phyloP scores from a whole-genome alignment of 2,888 invertebrate species.

The Polylopha cassiicola region DNA sequence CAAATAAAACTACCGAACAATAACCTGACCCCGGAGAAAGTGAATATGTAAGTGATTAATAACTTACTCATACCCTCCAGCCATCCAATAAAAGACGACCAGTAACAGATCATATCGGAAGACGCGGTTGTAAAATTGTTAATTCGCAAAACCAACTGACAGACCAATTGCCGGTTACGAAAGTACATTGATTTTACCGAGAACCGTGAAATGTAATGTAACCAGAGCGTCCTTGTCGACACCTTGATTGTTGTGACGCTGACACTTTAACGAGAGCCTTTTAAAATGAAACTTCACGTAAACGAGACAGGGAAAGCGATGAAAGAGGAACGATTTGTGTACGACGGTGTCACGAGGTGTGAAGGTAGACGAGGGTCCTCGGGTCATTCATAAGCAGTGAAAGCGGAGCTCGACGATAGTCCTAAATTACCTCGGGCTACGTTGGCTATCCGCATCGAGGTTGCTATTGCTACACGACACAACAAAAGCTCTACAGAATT shows the following conservation, averaged over 20 bases:
- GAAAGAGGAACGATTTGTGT: constrained; percentile 64
- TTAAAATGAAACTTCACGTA: constrained; percentile 51
- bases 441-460: constrained; percentile 27
- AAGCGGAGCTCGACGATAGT: constrained; percentile 56
- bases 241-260: constrained; percentile 32
- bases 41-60: constrained; percentile 60
- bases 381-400: constrained; percentile 64
- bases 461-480: constrained; percentile 40
- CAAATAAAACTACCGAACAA: constrained; percentile 13
- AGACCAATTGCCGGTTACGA: constrained; percentile 47
- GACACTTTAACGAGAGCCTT: constrained; percentile 55
- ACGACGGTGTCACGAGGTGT: constrained; percentile 44
- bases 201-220: constrained; percentile 35
- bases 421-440: constrained; percentile 56
- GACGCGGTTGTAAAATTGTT: constrained; percentile 57
- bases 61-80: constrained; percentile 45
- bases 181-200: constrained; percentile 37
- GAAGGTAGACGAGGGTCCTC: constrained; percentile 45
- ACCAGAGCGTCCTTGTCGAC: constrained; percentile 32
- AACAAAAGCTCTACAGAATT: constrained; percentile 39
- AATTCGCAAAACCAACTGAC: constrained; percentile 48
- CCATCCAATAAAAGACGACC: constrained; percentile 50
- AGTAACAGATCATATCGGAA: constrained; percentile 54
- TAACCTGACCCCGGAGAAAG: constrained; percentile 51
- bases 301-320: constrained; percentile 55